Percentiles rank a stretch among this genome's conserved stretches.
Conservation (phyloP, 2,113 vertebrate genomes). For the Budorcas taxicolor region DNA sequence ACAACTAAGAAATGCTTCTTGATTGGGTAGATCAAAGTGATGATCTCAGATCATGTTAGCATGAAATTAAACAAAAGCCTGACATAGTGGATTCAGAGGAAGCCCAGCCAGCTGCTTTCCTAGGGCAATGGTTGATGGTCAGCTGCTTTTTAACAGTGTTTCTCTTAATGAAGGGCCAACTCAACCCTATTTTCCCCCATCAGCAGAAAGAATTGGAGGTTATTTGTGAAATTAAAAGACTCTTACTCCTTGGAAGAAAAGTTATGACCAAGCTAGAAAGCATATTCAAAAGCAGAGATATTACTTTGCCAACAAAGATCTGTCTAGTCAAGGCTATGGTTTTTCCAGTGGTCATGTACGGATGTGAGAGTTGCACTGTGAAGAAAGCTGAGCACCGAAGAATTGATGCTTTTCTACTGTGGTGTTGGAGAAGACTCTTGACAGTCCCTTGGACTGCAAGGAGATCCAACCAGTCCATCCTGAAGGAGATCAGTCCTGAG, state of each 20-base stretch:
- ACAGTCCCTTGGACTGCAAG: no score
- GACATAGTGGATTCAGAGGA: not conserved
- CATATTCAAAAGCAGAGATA: no score
- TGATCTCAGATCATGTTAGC: not conserved
- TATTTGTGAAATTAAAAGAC: not conserved
- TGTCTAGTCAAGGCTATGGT: no score
- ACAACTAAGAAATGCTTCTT: not conserved
- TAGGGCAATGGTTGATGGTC: not conserved
- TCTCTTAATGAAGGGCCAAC: not conserved
- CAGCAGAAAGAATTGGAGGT: not conserved
- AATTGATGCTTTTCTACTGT: no score
- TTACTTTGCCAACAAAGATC: no score
- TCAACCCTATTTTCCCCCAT: not conserved
- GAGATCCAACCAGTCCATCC: no score
- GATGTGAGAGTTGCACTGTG: no score
- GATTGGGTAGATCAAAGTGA: not conserved
- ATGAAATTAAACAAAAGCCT: not conserved
- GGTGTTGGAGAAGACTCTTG: no score
- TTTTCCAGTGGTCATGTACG: no score
- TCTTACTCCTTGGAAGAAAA: no score
- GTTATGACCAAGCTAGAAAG: no score
- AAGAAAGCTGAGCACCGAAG: rapidly evolving
- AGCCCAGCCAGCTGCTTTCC: not conserved
- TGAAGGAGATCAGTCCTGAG: rapidly evolving
- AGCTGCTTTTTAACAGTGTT: not conserved